A percentile compares a stretch with the other conserved stretches of the same genome.
Evolutionary conservation across 2,888 invertebrate species (phyloP).

Genomic region (Calephelis perditalis): DNA sequence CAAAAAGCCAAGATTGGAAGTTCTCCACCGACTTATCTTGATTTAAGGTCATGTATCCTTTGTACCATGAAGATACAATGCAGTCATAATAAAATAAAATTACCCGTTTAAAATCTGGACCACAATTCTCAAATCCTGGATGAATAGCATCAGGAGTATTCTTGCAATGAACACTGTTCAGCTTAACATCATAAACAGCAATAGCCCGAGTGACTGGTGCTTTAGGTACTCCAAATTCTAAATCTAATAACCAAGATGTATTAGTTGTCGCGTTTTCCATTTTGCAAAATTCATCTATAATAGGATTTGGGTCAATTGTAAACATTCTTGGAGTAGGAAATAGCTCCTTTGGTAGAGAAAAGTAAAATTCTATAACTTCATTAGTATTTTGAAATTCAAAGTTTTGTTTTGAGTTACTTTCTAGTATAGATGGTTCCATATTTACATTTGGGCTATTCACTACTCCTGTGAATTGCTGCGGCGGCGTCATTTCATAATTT

Average conservation of each 20-base stretch:
- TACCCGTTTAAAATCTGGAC: conserved; percentile 42
- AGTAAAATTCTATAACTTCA: conserved; percentile 41
- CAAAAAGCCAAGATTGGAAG: conserved; percentile 52
- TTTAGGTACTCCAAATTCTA: conserved; percentile 53
- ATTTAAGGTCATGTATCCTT: conserved; percentile 42
- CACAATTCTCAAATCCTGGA: conserved; percentile 54
- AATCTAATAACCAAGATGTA: conserved; percentile 51
- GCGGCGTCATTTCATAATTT: too few species aligned
- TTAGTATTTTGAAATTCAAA: conserved; percentile 12
- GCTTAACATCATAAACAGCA: conserved; percentile 49
- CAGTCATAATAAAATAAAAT: conserved; percentile 54
- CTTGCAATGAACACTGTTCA: conserved; percentile 50
- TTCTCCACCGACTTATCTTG: conserved; percentile 51
- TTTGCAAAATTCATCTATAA: conserved; percentile 56
- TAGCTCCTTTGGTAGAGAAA: conserved; percentile 45
- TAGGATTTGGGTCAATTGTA: conserved; percentile 48
- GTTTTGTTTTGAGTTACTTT: too few species aligned
- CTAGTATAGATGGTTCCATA: too few species aligned
- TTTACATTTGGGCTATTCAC: too few species aligned
- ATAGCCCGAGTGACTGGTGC: conserved; percentile 42
- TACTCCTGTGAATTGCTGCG: too few species aligned
- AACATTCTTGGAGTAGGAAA: conserved; percentile 51
- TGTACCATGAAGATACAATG: conserved; percentile 53
- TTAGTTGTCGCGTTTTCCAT: conserved; percentile 38
- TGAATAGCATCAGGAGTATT: conserved; percentile 46